Evolutionary conservation across 2,113 vertebrate genomes (phyloP), one percentile per base, ranked within the genome.

Genomic region (Alethe castanea): DNA sequence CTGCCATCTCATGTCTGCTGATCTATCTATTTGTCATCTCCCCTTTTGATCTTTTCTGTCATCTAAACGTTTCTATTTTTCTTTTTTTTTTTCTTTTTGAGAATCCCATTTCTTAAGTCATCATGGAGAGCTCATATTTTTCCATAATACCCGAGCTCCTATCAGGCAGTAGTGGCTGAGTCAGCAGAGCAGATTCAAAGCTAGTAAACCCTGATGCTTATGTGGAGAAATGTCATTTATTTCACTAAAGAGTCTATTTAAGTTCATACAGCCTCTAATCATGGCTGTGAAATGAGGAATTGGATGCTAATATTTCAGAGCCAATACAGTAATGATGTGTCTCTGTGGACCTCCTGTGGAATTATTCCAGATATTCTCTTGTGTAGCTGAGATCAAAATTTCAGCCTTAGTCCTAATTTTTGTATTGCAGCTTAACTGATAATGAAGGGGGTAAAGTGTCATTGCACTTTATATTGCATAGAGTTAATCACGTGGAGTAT

Each of bases 251-350:
- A 59, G 56, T 78, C 88, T 84, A 65, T 93, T 93, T 93, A 86
- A 94, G 88, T 91, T 95, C 91, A 84, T 92, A 92, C 69, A 84
- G 48, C 24, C 52, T 92, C 72, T 95, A 94, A 96, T 96, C 92
- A 78, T 80, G 81, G 60, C 87, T 93, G 52, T 94, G 89, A 97
- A 96, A 93, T 86, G 71, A 92, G 80, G 82, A 95, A 88, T 86
- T 86, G 74, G 60, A 70, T 94, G 90, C 80, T 92, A 92, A 93
- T 93, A 96, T 93, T 94, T 97, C 91, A 93, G 70, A 95, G 45
- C 84, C 91, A 91, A 82, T 87, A 61, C 50, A 62, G 33, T 86
- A 96, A 90, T 88, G 90, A 90, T 92, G 71, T 80, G 66, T 90
- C 94, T 93, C 95, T 82, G 52, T 82, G 79, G 92, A 69, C 74